Conservation (phyloP, 2,113 vertebrate species). For the Martes martes region DNA sequence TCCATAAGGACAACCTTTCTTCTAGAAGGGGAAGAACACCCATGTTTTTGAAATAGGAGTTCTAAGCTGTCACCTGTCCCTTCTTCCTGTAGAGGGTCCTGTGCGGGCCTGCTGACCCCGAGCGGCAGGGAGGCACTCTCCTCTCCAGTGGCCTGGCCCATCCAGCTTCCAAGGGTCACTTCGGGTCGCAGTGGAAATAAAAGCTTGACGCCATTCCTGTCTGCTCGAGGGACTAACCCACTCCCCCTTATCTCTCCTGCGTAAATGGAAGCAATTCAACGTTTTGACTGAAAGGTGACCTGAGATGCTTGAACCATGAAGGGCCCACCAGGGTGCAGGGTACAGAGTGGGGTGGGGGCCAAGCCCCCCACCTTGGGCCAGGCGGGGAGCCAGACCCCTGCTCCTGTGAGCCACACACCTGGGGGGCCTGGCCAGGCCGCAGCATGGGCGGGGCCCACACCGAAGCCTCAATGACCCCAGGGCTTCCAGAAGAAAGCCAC, state of each 20-base stretch:
- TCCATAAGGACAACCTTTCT: background rate
- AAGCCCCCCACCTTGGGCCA: accelerated
- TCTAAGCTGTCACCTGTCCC: background rate
- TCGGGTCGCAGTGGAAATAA: too few species aligned
- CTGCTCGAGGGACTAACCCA: accelerated
- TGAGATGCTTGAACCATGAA: background rate
- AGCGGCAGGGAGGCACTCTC: background rate
- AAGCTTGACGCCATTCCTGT: accelerated
- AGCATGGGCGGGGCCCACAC: background rate
- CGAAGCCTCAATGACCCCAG: background rate
- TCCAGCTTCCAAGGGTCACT: background rate
- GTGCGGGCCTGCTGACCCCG: accelerated
- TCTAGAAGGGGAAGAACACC: background rate
- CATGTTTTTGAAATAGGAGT: background rate
- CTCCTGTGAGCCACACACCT: background rate
- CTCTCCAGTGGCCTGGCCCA: background rate
- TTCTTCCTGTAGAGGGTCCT: background rate
- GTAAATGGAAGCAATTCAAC: background rate
- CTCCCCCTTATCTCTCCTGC: accelerated
- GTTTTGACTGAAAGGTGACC: background rate
- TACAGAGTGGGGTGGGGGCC: background rate
- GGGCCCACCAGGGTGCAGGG: accelerated
- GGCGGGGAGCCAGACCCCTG: accelerated
- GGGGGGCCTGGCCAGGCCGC: background rate
- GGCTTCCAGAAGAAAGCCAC: background rate